Evolutionary conservation across 2,888 invertebrate species (phyloP).

Genomic region (Epiblema foenella): DNA sequence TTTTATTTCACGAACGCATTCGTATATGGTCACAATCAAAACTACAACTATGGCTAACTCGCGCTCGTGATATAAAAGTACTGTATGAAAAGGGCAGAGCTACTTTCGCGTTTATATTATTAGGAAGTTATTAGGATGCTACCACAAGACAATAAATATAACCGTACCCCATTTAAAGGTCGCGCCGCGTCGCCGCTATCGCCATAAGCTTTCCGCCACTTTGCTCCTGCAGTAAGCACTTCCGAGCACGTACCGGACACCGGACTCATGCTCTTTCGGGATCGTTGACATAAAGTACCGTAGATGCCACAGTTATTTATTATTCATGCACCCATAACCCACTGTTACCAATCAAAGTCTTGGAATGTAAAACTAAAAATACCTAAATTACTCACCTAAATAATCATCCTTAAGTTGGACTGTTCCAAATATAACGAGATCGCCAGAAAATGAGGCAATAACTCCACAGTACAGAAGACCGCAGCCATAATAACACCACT

Average conservation of each 20-base stretch:
- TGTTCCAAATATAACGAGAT: too few relatives aligned
- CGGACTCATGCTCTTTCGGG: background rate
- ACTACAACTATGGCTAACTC: too few relatives aligned
- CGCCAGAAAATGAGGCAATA: too few relatives aligned
- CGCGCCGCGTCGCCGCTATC: background rate
- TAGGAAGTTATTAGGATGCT: background rate
- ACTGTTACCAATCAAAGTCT: background rate
- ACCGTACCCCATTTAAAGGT: constrained; percentile 4
- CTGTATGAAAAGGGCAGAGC: background rate
- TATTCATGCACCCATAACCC: background rate
- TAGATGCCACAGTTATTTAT: background rate
- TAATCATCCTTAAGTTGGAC: too few relatives aligned
- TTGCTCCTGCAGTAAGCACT: constrained; percentile 6
- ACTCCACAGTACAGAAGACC: too few relatives aligned
- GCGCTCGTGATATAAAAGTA: too few relatives aligned
- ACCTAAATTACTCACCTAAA: too few relatives aligned
- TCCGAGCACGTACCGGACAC: constrained; percentile 1
- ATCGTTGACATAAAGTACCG: constrained; percentile 4
- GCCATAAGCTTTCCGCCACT: constrained; percentile 15
- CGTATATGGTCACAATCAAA: too few relatives aligned
- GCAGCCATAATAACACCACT: too few relatives aligned
- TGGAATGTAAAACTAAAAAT: background rate
- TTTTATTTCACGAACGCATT: too few relatives aligned
- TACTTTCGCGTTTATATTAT: background rate
- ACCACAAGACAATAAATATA: background rate